A percentile compares a stretch with the other conserved stretches of the same genome.
These are phyloP conservation scores for Zootermopsis nevadensis DNA, from an alignment of 2,888 invertebrate species.

Conservation along the genomic window DNA sequence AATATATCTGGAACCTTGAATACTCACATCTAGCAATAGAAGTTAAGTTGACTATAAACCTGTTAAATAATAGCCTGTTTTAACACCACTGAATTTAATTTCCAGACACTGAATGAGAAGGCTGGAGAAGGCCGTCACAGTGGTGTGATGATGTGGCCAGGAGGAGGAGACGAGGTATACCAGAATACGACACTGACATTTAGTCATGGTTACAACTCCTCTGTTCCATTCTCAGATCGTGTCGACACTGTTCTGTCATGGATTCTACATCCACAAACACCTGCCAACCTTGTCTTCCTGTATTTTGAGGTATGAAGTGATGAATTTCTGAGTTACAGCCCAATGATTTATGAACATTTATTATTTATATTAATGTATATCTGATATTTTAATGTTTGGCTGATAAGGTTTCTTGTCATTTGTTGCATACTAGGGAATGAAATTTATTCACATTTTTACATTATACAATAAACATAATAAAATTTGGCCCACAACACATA, in stretches of 20 bases:
- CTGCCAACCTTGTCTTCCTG: constrained; percentile 75
- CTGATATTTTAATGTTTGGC: no score
- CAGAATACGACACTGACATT: constrained; percentile 65
- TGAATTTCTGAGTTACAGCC: constrained; percentile 70
- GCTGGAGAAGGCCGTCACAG: constrained; percentile 66
- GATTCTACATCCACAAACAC: constrained; percentile 67
- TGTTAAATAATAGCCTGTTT: neutral
- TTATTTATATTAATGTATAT: no score
- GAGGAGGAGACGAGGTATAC: constrained; percentile 67
- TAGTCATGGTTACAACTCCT: constrained; percentile 61
- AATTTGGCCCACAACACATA: no score
- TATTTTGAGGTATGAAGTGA: constrained; percentile 71
- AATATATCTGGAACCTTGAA: no score
- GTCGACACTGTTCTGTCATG: constrained; percentile 71
- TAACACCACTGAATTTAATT: constrained; percentile 52
- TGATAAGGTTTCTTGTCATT: no score
- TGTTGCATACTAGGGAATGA: no score
- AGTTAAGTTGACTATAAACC: neutral
- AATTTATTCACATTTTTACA: no score
- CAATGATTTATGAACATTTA: no score
- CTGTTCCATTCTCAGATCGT: constrained; percentile 65
- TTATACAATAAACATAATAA: no score
- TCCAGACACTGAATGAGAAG: constrained; percentile 70
- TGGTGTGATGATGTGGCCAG: constrained; percentile 80
- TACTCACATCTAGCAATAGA: no score